These are phyloP conservation scores for Exephanes ischioxanthus DNA, from an alignment of 2,888 invertebrate genomes.

Conservation along the genomic window DNA sequence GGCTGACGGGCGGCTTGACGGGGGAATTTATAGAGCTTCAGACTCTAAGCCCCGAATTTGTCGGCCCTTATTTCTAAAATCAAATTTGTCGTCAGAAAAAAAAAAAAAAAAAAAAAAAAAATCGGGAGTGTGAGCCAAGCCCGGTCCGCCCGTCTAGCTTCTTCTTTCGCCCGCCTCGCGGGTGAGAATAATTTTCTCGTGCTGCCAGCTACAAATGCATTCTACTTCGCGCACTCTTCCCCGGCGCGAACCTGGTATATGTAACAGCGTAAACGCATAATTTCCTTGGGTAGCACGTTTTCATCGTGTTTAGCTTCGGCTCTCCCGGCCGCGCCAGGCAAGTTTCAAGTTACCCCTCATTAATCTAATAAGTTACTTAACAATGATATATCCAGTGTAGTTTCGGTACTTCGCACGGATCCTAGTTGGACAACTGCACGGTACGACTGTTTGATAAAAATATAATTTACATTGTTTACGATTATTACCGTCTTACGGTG, in stretches of 20 bases:
- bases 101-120: background rate
- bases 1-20: slow-evolving; percentile 10
- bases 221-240: slow-evolving; percentile 32
- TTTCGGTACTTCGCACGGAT: slow-evolving; percentile 14
- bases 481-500: slow-evolving; percentile 12
- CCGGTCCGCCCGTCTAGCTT: background rate
- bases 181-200: slow-evolving; percentile 37
- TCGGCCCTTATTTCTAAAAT: slow-evolving; percentile 51
- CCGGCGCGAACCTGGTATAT: slow-evolving; percentile 13
- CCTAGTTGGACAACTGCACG: slow-evolving; percentile 4
- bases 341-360: slow-evolving; percentile 49
- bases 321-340: background rate
- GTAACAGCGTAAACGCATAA: slow-evolving; percentile 37
- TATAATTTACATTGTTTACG: slow-evolving; percentile 45
- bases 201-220: background rate
- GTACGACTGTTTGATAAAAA: background rate
- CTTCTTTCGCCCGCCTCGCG: slow-evolving; percentile 5
- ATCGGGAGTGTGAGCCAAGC: background rate
- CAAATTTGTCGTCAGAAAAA: slow-evolving; percentile 49
- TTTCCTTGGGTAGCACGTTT: slow-evolving; percentile 31
- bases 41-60: slow-evolving; percentile 62
- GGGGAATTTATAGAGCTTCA: slow-evolving; percentile 53
- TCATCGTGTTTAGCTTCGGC: slow-evolving; percentile 21
- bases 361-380: slow-evolving; percentile 56
- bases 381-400: slow-evolving; percentile 39